phyloP scores from a whole-genome alignment of 2,113 vertebrate species.

The Murina feae region DNA sequence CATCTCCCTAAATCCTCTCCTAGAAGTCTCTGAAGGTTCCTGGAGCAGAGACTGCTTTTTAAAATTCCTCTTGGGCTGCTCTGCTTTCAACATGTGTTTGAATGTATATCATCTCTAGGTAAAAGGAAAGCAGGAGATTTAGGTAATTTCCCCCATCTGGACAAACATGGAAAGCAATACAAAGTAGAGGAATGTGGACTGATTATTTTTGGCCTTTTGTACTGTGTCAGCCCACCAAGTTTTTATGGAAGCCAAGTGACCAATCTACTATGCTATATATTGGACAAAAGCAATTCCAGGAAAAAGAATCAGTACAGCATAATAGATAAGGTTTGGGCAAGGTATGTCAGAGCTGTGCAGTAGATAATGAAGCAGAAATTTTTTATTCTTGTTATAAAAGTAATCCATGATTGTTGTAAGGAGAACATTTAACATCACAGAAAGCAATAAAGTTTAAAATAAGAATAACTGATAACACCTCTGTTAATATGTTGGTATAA shows the following conservation, averaged over 20 bases:
- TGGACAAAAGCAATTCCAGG: background rate
- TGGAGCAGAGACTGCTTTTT: background rate
- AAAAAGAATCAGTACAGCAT: background rate
- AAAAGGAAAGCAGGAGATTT: background rate
- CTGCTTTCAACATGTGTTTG: background rate
- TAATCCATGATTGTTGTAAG: background rate
- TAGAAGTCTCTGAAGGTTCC: background rate
- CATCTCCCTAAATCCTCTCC: background rate
- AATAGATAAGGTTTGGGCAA: background rate
- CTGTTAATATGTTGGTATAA: background rate
- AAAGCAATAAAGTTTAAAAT: background rate
- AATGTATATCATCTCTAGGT: background rate
- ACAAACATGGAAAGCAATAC: background rate
- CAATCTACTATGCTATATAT: background rate
- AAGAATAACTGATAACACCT: background rate
- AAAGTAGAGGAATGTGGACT: background rate
- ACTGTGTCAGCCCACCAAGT: background rate
- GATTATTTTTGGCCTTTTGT: background rate
- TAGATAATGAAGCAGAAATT: background rate
- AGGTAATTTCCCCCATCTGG: background rate
- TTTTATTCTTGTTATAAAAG: background rate
- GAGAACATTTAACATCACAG: background rate
- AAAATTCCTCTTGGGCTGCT: background rate
- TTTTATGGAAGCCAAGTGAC: background rate
- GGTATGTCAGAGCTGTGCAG: background rate